A percentile compares a stretch with the other conserved stretches of the same genome.
phyloP scores from a whole-genome alignment of 2,797 vertebrate species.

The Sebastes vulpes region DNA sequence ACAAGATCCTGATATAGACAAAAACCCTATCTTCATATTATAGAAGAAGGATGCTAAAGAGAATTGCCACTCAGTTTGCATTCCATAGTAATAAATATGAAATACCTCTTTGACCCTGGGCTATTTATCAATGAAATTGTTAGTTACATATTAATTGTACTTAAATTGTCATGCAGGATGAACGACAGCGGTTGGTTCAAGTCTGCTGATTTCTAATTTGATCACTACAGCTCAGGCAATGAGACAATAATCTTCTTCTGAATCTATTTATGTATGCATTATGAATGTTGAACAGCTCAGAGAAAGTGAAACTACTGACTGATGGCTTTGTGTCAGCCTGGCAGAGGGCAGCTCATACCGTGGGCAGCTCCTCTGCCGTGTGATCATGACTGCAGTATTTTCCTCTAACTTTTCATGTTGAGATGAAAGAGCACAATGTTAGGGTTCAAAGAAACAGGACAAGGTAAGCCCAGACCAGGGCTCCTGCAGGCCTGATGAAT shows the following conservation, averaged over 20 bases:
- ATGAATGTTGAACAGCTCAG: not conserved
- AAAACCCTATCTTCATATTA: not conserved
- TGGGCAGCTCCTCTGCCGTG: not conserved
- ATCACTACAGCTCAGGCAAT: not conserved
- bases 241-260: not conserved
- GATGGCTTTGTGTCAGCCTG: not conserved
- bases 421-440: conserved; percentile 34
- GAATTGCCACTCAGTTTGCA: not conserved
- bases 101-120: not conserved
- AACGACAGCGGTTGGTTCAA: not conserved
- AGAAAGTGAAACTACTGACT: not conserved
- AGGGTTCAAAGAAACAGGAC: conserved; percentile 40
- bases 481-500: conserved; percentile 4
- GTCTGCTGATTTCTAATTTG: not conserved
- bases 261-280: not conserved
- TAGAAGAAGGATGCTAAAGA: not conserved
- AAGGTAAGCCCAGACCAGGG: conserved; percentile 32
- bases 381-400: not conserved
- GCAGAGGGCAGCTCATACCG: not conserved
- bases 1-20: not conserved
- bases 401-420: conserved; percentile 1
- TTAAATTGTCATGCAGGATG: not conserved
- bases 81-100: not conserved
- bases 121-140: not conserved
- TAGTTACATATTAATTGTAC: not conserved